These are phyloP conservation scores for Scaptodrosophila lebanonensis DNA, from an alignment of 1,140 invertebrate genomes.

Conservation along the genomic window DNA sequence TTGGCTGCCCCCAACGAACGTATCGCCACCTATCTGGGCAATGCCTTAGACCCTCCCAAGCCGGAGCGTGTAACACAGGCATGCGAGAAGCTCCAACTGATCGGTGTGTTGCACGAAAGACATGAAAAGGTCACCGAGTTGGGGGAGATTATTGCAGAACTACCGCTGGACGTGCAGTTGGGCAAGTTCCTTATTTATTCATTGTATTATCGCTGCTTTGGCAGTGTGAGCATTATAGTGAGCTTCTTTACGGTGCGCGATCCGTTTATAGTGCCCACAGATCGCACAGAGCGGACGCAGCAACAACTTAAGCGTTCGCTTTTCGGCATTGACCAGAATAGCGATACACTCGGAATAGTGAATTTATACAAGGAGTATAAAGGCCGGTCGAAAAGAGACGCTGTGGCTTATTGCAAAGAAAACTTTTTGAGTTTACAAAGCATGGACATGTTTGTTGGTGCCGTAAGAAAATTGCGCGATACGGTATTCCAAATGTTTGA, in stretches of 20 bases:
- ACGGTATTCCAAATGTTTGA: conserved; percentile 36
- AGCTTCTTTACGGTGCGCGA: conserved; percentile 91
- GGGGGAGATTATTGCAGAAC: conserved; percentile 78
- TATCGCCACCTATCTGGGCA: conserved; percentile 25
- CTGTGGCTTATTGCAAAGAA: conserved; percentile 30
- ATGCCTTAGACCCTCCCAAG: conserved; percentile 90
- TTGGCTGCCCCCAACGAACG: conserved; percentile 83
- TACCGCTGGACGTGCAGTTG: conserved; percentile 77
- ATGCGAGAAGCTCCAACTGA: conserved; percentile 84
- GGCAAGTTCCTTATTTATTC: conserved; percentile 95
- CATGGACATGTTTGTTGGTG: conserved; percentile 56
- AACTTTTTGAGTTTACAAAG: conserved; percentile 36
- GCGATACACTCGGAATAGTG: conserved; percentile 94
- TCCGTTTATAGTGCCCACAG: conserved; percentile 86
- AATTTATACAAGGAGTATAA: conserved; percentile 48
- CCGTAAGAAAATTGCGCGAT: conserved; percentile 39
- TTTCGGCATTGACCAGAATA: conserved; percentile 80
- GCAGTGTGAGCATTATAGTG: conserved; percentile 95
- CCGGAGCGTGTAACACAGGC: conserved; percentile 82
- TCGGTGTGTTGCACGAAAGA: conserved; percentile 87
- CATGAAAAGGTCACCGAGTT: conserved; percentile 91
- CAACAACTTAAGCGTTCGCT: conserved; percentile 82
- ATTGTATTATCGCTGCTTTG: conserved; percentile 93
- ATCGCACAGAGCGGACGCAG: conserved; percentile 76
- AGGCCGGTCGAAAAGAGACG: background rate